Evolutionary conservation across 2,888 invertebrate species (phyloP), one percentile per base, ranked within the genome.

Genomic region (Amblyjoppa fuscipennis): DNA sequence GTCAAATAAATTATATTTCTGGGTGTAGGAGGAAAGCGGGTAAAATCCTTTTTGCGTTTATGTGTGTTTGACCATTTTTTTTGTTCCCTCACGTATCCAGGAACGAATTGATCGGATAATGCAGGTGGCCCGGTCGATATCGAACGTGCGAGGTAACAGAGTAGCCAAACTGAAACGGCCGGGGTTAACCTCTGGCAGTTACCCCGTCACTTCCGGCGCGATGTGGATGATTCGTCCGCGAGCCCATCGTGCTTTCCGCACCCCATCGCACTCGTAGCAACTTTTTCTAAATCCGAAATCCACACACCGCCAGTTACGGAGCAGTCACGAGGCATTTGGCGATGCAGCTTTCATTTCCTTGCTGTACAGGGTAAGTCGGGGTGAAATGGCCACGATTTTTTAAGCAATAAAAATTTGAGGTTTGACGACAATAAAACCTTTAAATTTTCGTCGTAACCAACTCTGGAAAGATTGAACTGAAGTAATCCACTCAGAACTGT

Each of bases 201-300:
- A 61, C 49, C 51, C 69, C 49, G 49, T 74, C 38, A 76, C 71
- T 71, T 77, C 45, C 71, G 64, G 69, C 31, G 56, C 53, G 11
- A n/a, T 31, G 38, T 7, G 41, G 20, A 77, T 81, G 11, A 75
- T 75, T 61, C 59, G 45, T 56, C 16, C 31, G 31, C 5, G 13
- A 66, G 20, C 11, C 16, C 45, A 9, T 25, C 61, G 41, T 20
- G 53, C 77, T 66, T 56, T 45, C 25, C 38, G 20, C 70, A 75
- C 6, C 20, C 49, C 69, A 28, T 56, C 45, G 49, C 20, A 34
- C 41, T 56, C 34, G 31, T 38, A 73, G 66, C 49, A 16, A 56
- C 25, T 77, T 71, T 74, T 76, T 53, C 31, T 80, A 38, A 38
- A 56, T 31, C 20, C 38, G 38, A 77, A 82, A 82, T 70, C 41